Evolutionary conservation across 2,888 invertebrate genomes (phyloP), one percentile per base, ranked within the genome.

Genomic region (Schrankia costaestrigalis): DNA sequence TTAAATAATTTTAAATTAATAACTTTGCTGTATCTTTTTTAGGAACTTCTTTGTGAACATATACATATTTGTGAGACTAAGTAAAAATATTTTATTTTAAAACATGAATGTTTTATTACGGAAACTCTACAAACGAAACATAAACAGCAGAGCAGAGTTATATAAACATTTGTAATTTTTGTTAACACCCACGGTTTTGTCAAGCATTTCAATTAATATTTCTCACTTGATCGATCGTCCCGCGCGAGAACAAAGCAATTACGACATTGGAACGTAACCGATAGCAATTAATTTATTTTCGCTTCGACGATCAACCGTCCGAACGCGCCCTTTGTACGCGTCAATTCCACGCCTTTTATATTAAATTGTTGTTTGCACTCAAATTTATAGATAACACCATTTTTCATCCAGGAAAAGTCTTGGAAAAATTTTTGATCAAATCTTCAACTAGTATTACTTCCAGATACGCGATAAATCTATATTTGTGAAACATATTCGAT

Each of bases 271-370:
- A 71, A 71, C 76, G 77, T 78, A 78, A 79, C 78, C 81, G 73
- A 84, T 80, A 75, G 78, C 84, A 85, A 86, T 85, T 84, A 86
- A 84, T 85, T 83, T 81, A 78, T 80, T 81, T 83, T 77, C 78
- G 77, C 79, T 61, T 73, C 74, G 56, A 46, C 71, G 78, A 68
- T 46, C 78, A 71, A 54, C 58, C 74, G 68, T 66, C 73, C 75
- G 71, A 70, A 64, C 67, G 66, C 62, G 65, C 70, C 74, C 76
- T 78, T 78, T 78, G 71, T 73, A 69, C 59, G 65, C 71, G 69
- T 71, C 75, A 69, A 64, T 65, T 75, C 66, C 59, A 73, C 71
- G 69, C 68, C 68, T 75, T 74, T 77, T 75, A 65, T 77, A 79
- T 72, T 73, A 78, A 75, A 77, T 70, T 70, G 66, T 69, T 75